These are phyloP conservation scores for Chymomyza amoena DNA, from an alignment of 2,888 invertebrate genomes.

Conservation along the genomic window DNA sequence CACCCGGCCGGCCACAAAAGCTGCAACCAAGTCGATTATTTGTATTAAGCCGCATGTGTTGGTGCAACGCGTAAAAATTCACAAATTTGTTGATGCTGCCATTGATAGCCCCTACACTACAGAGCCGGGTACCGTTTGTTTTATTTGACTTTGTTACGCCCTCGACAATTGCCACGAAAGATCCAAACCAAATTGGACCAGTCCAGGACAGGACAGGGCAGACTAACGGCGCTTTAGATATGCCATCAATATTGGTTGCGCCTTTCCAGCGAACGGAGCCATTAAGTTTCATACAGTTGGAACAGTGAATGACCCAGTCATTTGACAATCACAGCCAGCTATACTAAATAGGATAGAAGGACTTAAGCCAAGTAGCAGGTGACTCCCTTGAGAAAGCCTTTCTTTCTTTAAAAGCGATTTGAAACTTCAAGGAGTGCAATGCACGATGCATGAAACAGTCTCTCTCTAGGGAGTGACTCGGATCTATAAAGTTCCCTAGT, in stretches of 20 bases:
- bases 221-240: conserved; percentile 65
- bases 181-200: not conserved
- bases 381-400: too few relatives aligned
- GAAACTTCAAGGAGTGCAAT: too few relatives aligned
- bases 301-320: too few relatives aligned
- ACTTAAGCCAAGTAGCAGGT: too few relatives aligned
- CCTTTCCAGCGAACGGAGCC: conserved; percentile 39
- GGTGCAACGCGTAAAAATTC: conserved; percentile 63
- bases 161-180: not conserved
- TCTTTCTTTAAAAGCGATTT: too few relatives aligned
- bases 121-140: conserved; percentile 39
- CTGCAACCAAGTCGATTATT: conserved; percentile 46
- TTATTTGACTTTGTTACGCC: conserved; percentile 43
- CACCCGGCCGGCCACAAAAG: conserved; percentile 15
- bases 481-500: too few relatives aligned
- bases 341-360: too few relatives aligned
- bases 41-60: conserved; percentile 61
- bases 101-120: conserved; percentile 41
- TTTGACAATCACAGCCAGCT: too few relatives aligned
- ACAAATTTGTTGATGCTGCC: conserved; percentile 65
- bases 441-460: too few relatives aligned
- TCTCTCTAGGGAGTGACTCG: too few relatives aligned
- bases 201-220: conserved; percentile 17
- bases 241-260: conserved; percentile 35
- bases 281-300: too few relatives aligned